Evolutionary conservation across 2,797 vertebrate species (phyloP).

Genomic region (Pseudotriccus pelzelni): DNA sequence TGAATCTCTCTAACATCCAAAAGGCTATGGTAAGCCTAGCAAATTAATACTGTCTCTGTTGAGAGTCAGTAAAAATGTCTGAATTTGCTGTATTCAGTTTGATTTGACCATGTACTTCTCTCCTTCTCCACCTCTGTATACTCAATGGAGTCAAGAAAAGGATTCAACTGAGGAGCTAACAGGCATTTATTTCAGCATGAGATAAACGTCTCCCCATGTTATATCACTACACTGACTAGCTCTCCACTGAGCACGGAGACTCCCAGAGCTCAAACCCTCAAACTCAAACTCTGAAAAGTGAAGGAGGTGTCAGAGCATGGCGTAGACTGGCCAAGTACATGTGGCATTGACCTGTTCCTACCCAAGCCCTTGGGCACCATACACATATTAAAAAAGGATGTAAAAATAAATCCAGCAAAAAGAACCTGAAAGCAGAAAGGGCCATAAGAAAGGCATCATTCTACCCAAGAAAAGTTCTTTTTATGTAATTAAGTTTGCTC

Average conservation of each 20-base stretch:
- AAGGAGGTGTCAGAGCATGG: background rate
- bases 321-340: background rate
- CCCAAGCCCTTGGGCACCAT: background rate
- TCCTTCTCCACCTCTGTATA: background rate
- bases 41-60: background rate
- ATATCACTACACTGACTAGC: background rate
- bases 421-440: background rate
- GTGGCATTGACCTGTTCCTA: background rate
- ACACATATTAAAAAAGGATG: background rate
- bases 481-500: constrained; percentile 19
- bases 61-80: background rate
- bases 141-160: background rate
- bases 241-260: background rate
- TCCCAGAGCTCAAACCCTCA: background rate
- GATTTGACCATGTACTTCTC: background rate
- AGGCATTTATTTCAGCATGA: background rate
- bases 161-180: background rate
- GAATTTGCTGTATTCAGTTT: background rate
- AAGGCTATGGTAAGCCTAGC: background rate
- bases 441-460: background rate
- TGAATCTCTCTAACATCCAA: background rate
- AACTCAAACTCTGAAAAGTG: background rate
- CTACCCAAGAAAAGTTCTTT: background rate
- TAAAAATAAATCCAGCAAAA: background rate
- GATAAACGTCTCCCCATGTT: background rate